Conservation (phyloP, 2,797 vertebrate genomes). For the Erpetoichthys calabaricus region DNA sequence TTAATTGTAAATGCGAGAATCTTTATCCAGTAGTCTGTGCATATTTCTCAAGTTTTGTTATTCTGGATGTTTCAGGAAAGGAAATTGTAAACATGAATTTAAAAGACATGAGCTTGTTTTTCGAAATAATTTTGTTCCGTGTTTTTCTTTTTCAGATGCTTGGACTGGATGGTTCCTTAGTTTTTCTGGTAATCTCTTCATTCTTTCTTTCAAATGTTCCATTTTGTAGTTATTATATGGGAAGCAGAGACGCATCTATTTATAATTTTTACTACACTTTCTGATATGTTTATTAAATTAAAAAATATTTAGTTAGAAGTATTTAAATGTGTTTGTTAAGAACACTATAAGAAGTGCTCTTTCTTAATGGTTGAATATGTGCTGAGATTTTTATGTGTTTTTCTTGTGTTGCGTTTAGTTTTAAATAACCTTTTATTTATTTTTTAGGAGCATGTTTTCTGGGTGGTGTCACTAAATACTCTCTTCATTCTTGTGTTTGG, state of each 20-base stretch:
- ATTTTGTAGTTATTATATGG: background rate
- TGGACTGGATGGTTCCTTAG: conserved; percentile 89
- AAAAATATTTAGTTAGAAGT: background rate
- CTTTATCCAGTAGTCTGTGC: no score
- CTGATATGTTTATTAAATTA: no score
- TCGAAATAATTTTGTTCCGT: background rate
- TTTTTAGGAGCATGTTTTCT: conserved; percentile 89
- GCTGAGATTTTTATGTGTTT: background rate
- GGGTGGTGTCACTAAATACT: conserved; percentile 96
- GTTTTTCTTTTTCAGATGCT: conserved; percentile 68
- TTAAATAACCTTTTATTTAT: conserved; percentile 15
- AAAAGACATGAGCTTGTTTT: no score
- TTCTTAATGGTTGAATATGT: background rate
- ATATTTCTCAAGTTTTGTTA: background rate
- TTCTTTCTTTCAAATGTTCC: background rate
- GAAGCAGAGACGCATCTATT: background rate
- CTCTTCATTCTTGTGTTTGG: conserved; percentile 97
- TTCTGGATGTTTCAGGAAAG: background rate
- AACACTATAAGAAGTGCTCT: background rate
- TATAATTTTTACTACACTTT: no score
- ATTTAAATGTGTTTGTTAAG: no score
- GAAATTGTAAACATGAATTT: background rate
- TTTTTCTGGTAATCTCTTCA: conserved; percentile 68
- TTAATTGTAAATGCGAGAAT: no score
- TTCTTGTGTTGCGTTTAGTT: background rate